A percentile compares a stretch with the other conserved stretches of the same genome.
phyloP scores from a whole-genome alignment of 2,888 invertebrate genomes.

The Pterostichus madidus region DNA sequence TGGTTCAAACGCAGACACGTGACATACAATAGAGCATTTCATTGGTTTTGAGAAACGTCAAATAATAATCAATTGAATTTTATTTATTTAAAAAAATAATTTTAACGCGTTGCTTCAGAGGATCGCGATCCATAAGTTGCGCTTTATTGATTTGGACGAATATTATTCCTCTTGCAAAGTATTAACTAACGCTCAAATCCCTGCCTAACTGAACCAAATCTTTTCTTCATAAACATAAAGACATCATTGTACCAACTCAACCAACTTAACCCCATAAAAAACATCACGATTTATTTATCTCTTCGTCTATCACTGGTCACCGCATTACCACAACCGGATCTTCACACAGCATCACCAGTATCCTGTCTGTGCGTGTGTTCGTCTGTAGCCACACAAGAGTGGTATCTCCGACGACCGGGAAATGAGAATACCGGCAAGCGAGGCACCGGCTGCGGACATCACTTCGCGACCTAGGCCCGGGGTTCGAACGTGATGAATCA shows the following conservation, averaged over 20 bases:
- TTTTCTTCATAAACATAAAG: conserved; percentile 1
- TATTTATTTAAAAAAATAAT: too few species aligned
- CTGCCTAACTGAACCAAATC: too few species aligned
- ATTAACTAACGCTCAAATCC: too few species aligned
- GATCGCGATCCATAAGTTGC: too few species aligned
- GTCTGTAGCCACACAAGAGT: too few species aligned
- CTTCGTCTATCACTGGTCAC: conserved; percentile 13
- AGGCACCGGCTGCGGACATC: not conserved
- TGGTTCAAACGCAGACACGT: too few species aligned
- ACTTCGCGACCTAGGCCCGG: not conserved
- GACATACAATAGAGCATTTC: too few species aligned
- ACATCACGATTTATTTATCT: conserved; percentile 26
- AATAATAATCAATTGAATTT: too few species aligned
- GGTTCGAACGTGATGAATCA: not conserved
- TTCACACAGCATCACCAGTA: not conserved
- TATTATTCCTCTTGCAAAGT: too few species aligned
- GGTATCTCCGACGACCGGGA: not conserved
- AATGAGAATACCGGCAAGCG: conserved; percentile 12
- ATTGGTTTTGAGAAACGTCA: too few species aligned
- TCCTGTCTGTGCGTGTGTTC: not conserved
- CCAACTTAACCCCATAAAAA: not conserved
- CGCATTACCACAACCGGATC: conserved; percentile 22
- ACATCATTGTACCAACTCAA: conserved; percentile 8
- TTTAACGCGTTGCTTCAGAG: too few species aligned
- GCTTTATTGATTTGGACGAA: too few species aligned